A percentile compares a stretch with the other conserved stretches of the same genome.
Evolutionary conservation across 1,140 invertebrate genomes (phyloP).

Genomic region (Papilio helenus): DNA sequence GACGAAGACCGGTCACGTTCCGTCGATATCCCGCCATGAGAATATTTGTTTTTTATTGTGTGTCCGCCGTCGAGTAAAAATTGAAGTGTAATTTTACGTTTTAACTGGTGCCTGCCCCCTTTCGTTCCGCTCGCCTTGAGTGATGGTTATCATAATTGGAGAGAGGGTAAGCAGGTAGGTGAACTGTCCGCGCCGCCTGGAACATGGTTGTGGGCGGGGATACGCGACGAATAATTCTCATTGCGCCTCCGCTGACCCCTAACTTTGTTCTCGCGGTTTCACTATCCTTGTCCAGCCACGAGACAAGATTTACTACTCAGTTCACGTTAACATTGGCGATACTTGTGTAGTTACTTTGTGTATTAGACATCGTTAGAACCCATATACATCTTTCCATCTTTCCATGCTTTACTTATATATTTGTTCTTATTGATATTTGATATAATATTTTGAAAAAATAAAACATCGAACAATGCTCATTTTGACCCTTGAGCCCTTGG

Average conservation of each 20-base stretch:
- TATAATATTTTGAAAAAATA: too few relatives aligned
- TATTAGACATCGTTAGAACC: neutral
- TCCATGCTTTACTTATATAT: too few relatives aligned
- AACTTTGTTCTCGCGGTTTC: constrained; percentile 26
- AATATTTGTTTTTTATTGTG: constrained; percentile 82
- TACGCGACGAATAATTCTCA: constrained; percentile 55
- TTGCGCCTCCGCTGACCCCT: constrained; percentile 37
- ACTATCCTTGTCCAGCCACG: neutral
- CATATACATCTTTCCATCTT: neutral
- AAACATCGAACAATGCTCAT: neutral
- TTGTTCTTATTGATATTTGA: neutral
- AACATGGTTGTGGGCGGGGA: constrained; percentile 58
- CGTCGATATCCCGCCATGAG: constrained; percentile 79
- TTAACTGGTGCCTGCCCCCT: constrained; percentile 79
- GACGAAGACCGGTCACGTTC: constrained; percentile 82
- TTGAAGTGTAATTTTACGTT: constrained; percentile 81
- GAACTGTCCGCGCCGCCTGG: constrained; percentile 62
- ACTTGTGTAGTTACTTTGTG: neutral
- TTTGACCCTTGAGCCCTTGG: neutral
- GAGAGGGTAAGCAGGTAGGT: constrained; percentile 76
- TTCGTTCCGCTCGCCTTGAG: constrained; percentile 81
- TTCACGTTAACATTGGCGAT: constrained; percentile 5
- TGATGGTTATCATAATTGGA: constrained; percentile 82
- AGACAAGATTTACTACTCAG: constrained; percentile 14
- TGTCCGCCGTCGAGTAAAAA: constrained; percentile 77